Evolutionary conservation across 2,888 invertebrate species (phyloP), one percentile per base, ranked within the genome.

Genomic region (Tetanocera ferruginea): DNA sequence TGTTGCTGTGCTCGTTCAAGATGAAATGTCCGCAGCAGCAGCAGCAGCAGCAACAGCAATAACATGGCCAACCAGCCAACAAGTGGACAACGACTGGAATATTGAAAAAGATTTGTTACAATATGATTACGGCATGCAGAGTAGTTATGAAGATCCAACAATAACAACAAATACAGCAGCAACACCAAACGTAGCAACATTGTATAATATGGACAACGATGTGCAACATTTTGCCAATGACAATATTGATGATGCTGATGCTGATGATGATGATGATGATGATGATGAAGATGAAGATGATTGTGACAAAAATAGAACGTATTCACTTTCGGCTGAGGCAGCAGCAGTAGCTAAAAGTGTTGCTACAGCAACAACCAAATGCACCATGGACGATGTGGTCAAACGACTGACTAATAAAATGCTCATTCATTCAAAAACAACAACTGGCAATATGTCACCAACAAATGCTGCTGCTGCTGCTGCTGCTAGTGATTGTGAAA

Each of bases 351-450:
- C 19, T 25, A 19, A 5, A 66, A 5, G 9, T 8, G 66, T 34
- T 17, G 19, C n/a, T 17, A 17, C 34, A 34, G 19, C 37, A 17
- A 66, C 67, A 37, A 37, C 37, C 43, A 67, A 95, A 90, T 91
- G 95, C 89, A 95, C 96, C 80, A 97, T 97, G 97, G 97, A 97
- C 91, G 96, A 97, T 91, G 97, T 97, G 64, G 91, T 96, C 75
- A 95, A 96, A 90, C 93, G 95, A 89, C 92, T 95, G 84, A 96
- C 95, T 82, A 95, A 95, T 81, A 96, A 96, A 91, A 95, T 95
- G 93, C 94, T 94, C 88, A 94, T 93, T 89, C 94, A 94, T 86
- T 93, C 94, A 25, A 60, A 11, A 28, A 6, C 57, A 23, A 28
- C 57, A 23, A 28, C 23, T 14, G 57, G 11, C 9, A 25, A 43